Percentiles rank a stretch among this genome's conserved stretches.
Evolutionary conservation across 2,888 invertebrate species (phyloP).

Genomic region (Caradrina clavipalpis): DNA sequence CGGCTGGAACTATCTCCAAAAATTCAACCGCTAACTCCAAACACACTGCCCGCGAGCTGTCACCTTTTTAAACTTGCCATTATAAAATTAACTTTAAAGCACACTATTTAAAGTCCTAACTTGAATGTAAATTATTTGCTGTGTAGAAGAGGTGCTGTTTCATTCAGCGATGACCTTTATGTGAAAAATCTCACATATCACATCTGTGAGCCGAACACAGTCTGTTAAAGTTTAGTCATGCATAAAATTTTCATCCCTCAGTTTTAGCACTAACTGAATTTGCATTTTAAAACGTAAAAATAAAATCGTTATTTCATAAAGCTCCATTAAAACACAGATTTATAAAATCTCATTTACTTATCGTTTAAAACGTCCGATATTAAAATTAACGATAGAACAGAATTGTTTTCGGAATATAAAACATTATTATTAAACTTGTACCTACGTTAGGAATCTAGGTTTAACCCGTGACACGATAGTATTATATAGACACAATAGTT

Average conservation of each 20-base stretch:
- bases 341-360: slow-evolving; percentile 3
- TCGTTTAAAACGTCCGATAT: background rate
- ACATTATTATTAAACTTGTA: background rate
- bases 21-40: no score
- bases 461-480: no score
- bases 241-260: background rate
- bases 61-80: no score
- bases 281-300: background rate
- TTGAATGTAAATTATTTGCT: no score
- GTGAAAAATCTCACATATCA: background rate
- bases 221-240: background rate
- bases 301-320: no score
- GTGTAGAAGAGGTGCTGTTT: no score
- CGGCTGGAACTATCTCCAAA: background rate
- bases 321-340: background rate
- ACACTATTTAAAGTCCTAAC: no score
- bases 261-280: background rate
- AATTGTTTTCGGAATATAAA: slow-evolving; percentile 8
- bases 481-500: no score
- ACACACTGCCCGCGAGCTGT: no score
- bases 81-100: no score
- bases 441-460: background rate
- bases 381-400: background rate
- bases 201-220: background rate
- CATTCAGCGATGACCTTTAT: no score